A percentile compares a stretch with the other conserved stretches of the same genome.
Conservation (phyloP, 64 coral and sea anemone species). For the Anthopleura sola region DNA sequence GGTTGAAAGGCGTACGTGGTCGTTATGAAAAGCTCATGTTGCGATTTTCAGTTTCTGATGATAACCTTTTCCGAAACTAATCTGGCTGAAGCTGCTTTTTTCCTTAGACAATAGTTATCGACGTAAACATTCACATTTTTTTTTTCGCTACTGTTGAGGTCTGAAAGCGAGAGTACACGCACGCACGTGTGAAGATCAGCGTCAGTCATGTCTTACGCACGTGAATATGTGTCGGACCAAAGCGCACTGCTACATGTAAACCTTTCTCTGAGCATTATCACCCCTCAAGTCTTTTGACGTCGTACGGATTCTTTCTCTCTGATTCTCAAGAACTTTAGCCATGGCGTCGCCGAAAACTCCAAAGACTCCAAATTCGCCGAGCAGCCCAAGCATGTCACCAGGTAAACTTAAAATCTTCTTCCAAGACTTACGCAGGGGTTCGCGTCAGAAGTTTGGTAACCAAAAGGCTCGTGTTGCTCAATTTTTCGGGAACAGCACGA, state of each 20-base stretch:
- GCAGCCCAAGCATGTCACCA: constrained; percentile 28
- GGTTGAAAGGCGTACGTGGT: too few relatives aligned
- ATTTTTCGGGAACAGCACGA: constrained; percentile 31
- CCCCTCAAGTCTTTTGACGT: background rate
- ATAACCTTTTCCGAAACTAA: too few relatives aligned
- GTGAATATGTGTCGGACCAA: background rate
- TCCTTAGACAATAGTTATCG: too few relatives aligned
- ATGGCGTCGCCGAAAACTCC: constrained; percentile 12
- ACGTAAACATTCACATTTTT: too few relatives aligned
- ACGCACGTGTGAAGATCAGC: background rate
- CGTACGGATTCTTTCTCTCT: background rate
- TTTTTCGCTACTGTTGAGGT: too few relatives aligned
- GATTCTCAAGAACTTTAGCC: background rate
- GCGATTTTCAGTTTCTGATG: too few relatives aligned
- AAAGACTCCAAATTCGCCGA: background rate
- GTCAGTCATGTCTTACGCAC: background rate
- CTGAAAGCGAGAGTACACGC: background rate
- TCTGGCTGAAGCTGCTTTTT: too few relatives aligned
- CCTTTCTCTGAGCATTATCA: background rate
- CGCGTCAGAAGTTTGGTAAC: constrained; percentile 39
- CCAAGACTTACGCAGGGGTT: constrained; percentile 53
- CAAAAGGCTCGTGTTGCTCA: constrained; percentile 37
- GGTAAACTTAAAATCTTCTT: constrained; percentile 49
- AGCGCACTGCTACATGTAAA: background rate
- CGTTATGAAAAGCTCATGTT: too few relatives aligned